A percentile compares a stretch with the other conserved stretches of the same genome.
Evolutionary conservation across 2,113 vertebrate species (phyloP).

Genomic region (Paraplagusia blochii): DNA sequence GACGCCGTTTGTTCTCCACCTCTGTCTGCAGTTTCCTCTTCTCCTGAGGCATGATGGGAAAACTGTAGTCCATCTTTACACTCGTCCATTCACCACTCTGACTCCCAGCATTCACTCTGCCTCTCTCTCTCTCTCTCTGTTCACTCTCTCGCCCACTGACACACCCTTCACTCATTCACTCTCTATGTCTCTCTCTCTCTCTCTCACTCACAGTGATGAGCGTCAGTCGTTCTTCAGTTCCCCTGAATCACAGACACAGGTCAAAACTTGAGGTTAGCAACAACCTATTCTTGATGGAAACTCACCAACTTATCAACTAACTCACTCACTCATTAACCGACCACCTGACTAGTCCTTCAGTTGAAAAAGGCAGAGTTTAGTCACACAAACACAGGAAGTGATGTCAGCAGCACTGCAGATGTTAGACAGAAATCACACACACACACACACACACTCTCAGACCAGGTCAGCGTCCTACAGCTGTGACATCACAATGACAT

Average conservation of each 20-base stretch:
- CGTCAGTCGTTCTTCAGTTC: conserved; percentile 45
- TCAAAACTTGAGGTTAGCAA: too few species aligned
- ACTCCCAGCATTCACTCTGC: too few species aligned
- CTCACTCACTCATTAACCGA: too few species aligned
- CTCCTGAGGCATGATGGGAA: conserved; percentile 76
- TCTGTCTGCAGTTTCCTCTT: conserved; percentile 85
- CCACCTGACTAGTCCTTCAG: too few species aligned
- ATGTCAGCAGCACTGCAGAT: neutral
- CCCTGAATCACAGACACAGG: conserved; percentile 10
- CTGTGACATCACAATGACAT: conserved; percentile 1
- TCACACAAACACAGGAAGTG: too few species aligned
- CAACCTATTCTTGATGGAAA: too few species aligned
- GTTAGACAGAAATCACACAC: conserved; percentile 26
- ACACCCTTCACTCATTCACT: neutral
- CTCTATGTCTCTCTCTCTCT: too few species aligned
- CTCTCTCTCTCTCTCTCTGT: too few species aligned
- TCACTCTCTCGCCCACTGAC: conserved; percentile 24
- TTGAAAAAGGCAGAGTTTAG: too few species aligned
- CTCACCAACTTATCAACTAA: too few species aligned
- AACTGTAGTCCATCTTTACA: neutral
- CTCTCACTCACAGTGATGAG: conserved; percentile 45
- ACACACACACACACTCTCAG: neutral
- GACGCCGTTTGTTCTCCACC: conserved; percentile 85
- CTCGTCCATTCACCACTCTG: too few species aligned
- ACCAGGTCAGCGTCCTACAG: conserved; percentile 36